Evolutionary conservation across 2,113 vertebrate species (phyloP), one percentile per base, ranked within the genome.

Genomic region (Notothenia coriiceps): DNA sequence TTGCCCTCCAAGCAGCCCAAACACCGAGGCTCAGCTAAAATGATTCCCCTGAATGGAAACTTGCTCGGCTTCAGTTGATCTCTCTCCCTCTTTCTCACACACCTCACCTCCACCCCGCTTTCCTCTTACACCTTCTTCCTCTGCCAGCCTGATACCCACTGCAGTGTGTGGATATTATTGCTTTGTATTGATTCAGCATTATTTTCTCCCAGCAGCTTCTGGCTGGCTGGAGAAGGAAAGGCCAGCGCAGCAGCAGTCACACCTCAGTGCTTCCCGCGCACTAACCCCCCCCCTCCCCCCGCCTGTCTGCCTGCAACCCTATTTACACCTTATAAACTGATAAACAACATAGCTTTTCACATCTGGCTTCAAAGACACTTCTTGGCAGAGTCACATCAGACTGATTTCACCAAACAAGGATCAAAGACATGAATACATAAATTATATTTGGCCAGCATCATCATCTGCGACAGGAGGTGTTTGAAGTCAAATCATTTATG

Each of bases 181-280:
- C 91, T 89, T 91, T 90, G 86, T 91, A 93, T 94, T 90, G 93
- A 94, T 93, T 94, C 93, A 94, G 93, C 92, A 89, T 89, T 92
- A 93, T 94, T 94, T 92, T 91, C 87, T 86, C 87, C 87, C 87
- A 88, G 90, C 89, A 85, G 86, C 86, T 86, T 89, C 87, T 88
- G 74, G 63, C 89, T 88, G 90, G 91, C 89, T 88, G 84, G 86
- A 91, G 88, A 87, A 68, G 77, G 84, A 90, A 92, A 88, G 86
- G 86, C 91, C 88, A 87, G 86, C 89, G 57, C 91, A 92, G 93
- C 93, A 91, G 91, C 83, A 88, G 91, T 94, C 91, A 91, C 90
- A 91, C 82, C 85, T 91, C 87, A 86, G 70, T 50, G 78, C 86
- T 62, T 79, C 79, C 66, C 74, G 57, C 83, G 29, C 18, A 12